Conservation (phyloP, 1,140 invertebrate genomes). For the Pectinophora gossypiella region DNA sequence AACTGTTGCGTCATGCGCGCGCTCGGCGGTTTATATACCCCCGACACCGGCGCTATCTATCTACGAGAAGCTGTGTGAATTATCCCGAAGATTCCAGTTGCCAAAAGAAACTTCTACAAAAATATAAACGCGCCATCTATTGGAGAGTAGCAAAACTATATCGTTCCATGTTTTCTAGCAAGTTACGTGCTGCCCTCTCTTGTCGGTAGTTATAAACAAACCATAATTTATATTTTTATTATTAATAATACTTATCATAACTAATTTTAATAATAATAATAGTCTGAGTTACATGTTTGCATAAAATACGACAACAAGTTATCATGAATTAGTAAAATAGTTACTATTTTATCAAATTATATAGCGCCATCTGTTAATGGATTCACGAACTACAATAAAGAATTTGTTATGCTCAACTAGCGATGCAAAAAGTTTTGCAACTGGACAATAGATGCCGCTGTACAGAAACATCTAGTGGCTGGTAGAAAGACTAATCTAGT, state of each 20-base stretch:
- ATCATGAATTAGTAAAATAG: no score
- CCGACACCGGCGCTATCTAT: slow-evolving; percentile 33
- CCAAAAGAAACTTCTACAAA: no score
- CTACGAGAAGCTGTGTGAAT: slow-evolving; percentile 32
- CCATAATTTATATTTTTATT: no score
- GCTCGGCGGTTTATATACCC: slow-evolving; percentile 39
- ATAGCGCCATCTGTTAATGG: neutral
- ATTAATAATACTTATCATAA: no score
- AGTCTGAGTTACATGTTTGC: no score
- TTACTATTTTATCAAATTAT: no score
- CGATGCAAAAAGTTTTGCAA: neutral
- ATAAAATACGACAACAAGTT: no score
- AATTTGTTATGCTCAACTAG: no score
- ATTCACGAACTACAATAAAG: neutral
- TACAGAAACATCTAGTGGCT: neutral
- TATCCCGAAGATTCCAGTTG: slow-evolving; percentile 43
- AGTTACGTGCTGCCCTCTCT: no score
- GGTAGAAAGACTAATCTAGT: neutral
- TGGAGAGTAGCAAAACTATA: slow-evolving; percentile 14
- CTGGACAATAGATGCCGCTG: neutral
- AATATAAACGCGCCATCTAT: slow-evolving; percentile 1
- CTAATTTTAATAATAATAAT: no score
- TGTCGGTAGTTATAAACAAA: no score
- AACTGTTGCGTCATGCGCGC: slow-evolving; percentile 23
- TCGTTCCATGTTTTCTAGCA: no score